Evolutionary conservation across 1,140 invertebrate genomes (phyloP).

Genomic region (Akabosia matsudoensis): DNA sequence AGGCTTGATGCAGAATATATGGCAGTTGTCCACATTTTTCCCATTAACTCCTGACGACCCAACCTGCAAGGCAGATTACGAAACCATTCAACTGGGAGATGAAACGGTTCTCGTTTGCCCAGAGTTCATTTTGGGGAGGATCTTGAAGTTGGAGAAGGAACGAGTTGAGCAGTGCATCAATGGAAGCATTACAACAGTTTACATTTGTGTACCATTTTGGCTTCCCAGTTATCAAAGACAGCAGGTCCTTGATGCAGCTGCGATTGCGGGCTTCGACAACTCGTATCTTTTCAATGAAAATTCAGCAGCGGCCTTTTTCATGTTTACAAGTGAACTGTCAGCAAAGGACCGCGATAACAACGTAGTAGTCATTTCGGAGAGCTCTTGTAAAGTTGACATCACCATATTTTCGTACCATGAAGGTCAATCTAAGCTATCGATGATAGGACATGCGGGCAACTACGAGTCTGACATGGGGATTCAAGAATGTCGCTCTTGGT

Average conservation of each 20-base stretch:
- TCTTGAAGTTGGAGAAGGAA: neutral
- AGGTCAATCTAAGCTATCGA: neutral
- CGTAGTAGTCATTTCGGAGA: neutral
- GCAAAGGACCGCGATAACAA: neutral
- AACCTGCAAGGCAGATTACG: neutral
- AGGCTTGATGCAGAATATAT: neutral
- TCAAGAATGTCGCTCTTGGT: neutral
- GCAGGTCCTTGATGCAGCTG: neutral
- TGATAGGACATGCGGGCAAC: neutral
- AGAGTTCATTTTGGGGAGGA: neutral
- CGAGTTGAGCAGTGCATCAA: neutral
- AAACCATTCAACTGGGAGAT: neutral
- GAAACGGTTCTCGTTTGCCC: neutral
- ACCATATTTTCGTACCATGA: neutral
- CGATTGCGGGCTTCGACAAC: neutral
- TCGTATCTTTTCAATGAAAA: neutral
- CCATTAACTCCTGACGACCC: neutral
- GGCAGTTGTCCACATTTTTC: neutral
- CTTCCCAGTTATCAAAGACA: neutral
- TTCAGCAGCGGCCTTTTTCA: neutral
- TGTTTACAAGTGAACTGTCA: neutral
- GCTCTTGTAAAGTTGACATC: neutral
- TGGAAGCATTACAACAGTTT: neutral
- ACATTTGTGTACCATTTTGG: neutral
- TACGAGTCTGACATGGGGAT: neutral